phyloP scores from a whole-genome alignment of 2,888 invertebrate species.

The Caradrina clavipalpis region DNA sequence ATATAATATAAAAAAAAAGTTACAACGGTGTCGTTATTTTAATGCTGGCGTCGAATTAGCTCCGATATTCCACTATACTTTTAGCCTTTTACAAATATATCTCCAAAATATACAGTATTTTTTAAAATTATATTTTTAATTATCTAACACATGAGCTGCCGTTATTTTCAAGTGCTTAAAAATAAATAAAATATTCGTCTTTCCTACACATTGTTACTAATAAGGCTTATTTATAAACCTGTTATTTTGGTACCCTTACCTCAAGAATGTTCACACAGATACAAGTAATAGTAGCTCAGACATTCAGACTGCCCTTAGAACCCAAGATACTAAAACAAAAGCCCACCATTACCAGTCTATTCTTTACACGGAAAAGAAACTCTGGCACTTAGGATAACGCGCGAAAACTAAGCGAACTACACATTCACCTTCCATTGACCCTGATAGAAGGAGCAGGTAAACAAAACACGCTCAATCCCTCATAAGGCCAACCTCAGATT shows the following conservation, averaged over 20 bases:
- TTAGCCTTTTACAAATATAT: no score
- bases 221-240: background rate
- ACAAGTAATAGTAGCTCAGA: no score
- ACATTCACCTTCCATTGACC: conserved; percentile 27
- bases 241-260: no score
- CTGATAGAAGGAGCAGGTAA: conserved; percentile 34
- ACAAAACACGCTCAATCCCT: conserved; percentile 35
- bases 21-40: no score
- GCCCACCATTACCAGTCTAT: background rate
- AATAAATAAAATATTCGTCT: no score
- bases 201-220: background rate
- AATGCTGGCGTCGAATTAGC: no score
- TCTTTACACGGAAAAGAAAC: background rate
- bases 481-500: conserved; percentile 29
- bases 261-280: no score
- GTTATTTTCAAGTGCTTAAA: background rate
- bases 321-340: background rate
- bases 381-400: background rate
- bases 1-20: no score
- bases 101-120: no score
- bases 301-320: background rate
- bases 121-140: no score
- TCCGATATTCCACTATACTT: no score
- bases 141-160: no score
- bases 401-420: conserved; percentile 13